A percentile compares a stretch with the other conserved stretches of the same genome.
Conservation (phyloP, 1,140 invertebrate species). For the Globodera rostochiensis region DNA sequence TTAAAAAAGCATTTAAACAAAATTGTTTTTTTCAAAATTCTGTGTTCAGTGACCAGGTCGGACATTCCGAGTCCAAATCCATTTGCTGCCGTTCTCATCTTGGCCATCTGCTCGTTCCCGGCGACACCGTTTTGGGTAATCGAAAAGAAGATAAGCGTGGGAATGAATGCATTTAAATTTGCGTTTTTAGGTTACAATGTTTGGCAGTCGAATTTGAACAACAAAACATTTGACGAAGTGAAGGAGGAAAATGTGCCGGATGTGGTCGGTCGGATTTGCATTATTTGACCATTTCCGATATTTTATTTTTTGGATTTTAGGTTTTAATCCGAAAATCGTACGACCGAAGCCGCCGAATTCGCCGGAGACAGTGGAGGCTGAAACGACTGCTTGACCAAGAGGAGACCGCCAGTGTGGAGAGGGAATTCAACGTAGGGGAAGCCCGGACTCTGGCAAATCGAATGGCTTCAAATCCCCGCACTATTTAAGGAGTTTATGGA, state of each 20-base stretch:
- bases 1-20: background rate
- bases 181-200: slow-evolving; percentile 55
- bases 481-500: slow-evolving; percentile 77
- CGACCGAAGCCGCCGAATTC: slow-evolving; percentile 75
- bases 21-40: background rate
- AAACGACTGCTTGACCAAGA: slow-evolving; percentile 75
- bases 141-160: background rate
- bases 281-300: background rate
- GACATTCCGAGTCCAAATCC: slow-evolving; percentile 79
- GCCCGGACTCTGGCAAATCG: too few species aligned
- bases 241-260: slow-evolving; percentile 58
- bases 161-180: background rate
- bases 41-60: slow-evolving; percentile 75
- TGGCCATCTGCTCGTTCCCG: slow-evolving; percentile 86
- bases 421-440: slow-evolving; percentile 54
- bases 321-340: slow-evolving; percentile 86
- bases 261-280: slow-evolving; percentile 27
- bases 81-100: slow-evolving; percentile 85
- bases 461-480: too few species aligned
- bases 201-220: slow-evolving; percentile 61
- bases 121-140: slow-evolving; percentile 84
- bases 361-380: slow-evolving; percentile 86
- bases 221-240: slow-evolving; percentile 55
- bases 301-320: background rate
- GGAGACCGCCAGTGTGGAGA: slow-evolving; percentile 58